Base-by-base conservation (phyloP, 2,797 vertebrate genomes). In the Myoxocephalus aenaeus region DNA sequence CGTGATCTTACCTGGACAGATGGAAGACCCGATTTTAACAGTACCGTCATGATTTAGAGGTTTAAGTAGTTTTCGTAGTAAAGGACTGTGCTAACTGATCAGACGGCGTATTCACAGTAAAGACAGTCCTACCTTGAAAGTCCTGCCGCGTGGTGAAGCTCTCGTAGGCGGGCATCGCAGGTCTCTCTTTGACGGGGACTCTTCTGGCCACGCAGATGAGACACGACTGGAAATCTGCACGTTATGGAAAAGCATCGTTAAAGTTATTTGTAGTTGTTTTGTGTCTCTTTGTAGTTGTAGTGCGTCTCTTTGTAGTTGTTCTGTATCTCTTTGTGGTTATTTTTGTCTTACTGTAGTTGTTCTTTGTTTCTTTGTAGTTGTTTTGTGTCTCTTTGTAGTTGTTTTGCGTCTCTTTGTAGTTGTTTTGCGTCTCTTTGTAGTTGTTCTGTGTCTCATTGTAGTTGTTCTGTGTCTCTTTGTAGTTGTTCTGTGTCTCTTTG, bases 161-260 rank as follows among this genome's bases (percentile, higher is more conserved):
- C 93, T 99, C 98, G 22, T 97, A 97, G 0, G 96, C 87, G 58
- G 96, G 96, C 88, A 95, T 94, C 84, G 92, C 90, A 0, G 96
- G 95, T 70, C 97, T 95, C 86, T 99, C 97, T 91, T 97, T 99
- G 94, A 97, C 91, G 42, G 96, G 97, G 57, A 97, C 96, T 95
- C 98, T 95, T 93, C 98, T 95, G 5, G 98, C 98, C 91, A 99
- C 97, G 82, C 98, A 99, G 88, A 99, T 99, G 92, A 99, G 95
- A 94, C 97, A 99, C 22, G 97, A 98, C 94, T 99, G 98, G 90
- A 99, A 96, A 95, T 99, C 98, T 99, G 90, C 59, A 73, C 1
- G 20, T 70, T 29, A 3, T 20, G 14, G 58, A 70, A 25, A 68
- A 54, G 18, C n/a, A n/a, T n/a, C n/a, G n/a, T n/a, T n/a, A n/a